Evolutionary conservation across 2,888 invertebrate species (phyloP).

Genomic region (Cylindroiulus punctatus): DNA sequence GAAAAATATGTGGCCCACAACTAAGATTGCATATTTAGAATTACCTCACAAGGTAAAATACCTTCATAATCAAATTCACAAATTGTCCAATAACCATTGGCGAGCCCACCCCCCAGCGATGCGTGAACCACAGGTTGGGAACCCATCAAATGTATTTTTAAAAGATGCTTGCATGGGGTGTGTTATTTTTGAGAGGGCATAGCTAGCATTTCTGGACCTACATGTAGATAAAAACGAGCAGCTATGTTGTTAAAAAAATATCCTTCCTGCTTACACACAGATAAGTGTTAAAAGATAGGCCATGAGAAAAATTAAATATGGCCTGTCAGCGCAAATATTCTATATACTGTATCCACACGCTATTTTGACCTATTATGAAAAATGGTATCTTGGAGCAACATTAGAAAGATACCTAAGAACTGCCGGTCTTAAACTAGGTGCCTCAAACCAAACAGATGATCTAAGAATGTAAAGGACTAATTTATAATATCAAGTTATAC

Average conservation of each 20-base stretch:
- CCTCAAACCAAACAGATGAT: not conserved
- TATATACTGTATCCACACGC: no score
- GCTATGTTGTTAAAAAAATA: not conserved
- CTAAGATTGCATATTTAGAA: no score
- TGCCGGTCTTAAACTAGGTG: not conserved
- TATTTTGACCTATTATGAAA: not conserved
- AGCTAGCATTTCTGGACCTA: not conserved
- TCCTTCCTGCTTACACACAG: not conserved
- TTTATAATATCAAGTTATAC: not conserved
- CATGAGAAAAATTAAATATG: constrained; percentile 7
- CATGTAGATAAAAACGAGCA: not conserved
- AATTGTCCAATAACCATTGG: no score
- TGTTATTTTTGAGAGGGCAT: constrained; percentile 4
- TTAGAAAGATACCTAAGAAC: not conserved
- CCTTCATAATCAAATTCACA: no score
- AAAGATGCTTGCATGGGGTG: not conserved
- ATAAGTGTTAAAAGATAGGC: constrained; percentile 16
- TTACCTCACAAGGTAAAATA: no score
- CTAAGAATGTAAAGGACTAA: not conserved
- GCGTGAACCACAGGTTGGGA: no score
- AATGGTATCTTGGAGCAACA: not conserved
- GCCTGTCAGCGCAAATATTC: constrained; percentile 9
- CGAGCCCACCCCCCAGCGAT: no score
- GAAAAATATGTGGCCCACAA: no score
- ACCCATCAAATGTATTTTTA: not conserved